Evolutionary conservation across 2,113 vertebrate genomes (phyloP).

Genomic region (Elaphurus davidianus): DNA sequence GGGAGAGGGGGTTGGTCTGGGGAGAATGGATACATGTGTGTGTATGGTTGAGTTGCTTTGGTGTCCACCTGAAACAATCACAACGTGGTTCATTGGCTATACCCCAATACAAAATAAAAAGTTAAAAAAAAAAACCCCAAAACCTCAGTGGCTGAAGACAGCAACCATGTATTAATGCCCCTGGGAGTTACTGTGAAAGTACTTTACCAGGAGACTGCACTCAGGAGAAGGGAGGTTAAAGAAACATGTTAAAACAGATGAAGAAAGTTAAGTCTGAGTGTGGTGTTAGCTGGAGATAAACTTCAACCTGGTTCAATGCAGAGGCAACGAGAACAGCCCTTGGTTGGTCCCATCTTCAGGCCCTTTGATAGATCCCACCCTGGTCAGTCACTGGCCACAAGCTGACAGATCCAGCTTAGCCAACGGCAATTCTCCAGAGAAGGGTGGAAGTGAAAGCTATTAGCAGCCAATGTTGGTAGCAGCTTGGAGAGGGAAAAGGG

Average conservation of each 20-base stretch:
- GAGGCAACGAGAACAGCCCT: background rate
- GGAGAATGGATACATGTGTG: background rate
- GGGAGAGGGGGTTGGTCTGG: background rate
- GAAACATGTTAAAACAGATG: background rate
- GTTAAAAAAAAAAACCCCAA: background rate
- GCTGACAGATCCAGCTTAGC: background rate
- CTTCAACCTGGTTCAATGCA: background rate
- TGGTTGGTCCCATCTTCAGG: background rate
- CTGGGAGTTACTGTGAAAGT: background rate
- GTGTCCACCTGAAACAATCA: background rate
- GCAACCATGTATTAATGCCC: background rate
- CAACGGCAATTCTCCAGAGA: background rate
- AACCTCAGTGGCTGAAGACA: background rate
- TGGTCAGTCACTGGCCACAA: background rate
- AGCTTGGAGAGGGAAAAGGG: background rate
- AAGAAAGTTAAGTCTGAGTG: background rate
- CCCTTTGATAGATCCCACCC: background rate
- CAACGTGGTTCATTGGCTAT: background rate
- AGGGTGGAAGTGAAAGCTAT: background rate
- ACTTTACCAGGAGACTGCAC: background rate
- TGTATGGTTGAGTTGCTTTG: background rate
- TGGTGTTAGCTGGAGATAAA: background rate
- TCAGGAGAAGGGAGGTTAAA: background rate
- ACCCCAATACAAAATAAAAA: background rate
- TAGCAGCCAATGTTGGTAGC: background rate